Conservation (phyloP, 2,888 invertebrate genomes). For the Melanostoma scalare region DNA sequence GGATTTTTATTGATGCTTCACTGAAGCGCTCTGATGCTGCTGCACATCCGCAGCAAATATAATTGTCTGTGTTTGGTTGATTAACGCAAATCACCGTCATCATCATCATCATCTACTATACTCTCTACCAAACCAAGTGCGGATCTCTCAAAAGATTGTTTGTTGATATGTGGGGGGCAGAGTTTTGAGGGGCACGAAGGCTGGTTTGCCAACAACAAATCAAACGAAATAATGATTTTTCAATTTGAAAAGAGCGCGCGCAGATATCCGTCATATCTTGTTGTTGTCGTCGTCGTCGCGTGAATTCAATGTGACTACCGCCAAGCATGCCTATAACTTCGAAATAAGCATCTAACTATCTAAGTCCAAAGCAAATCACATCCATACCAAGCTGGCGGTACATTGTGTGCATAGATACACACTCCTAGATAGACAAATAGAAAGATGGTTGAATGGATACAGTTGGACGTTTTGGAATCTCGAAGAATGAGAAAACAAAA, state of each 20-base stretch:
- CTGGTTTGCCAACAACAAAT: conserved; percentile 62
- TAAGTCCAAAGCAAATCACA: conserved; percentile 36
- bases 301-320: conserved; percentile 49
- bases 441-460: conserved; percentile 69
- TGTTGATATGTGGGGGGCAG: background rate
- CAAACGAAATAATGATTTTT: conserved; percentile 70
- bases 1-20: conserved; percentile 64
- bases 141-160: conserved; percentile 10
- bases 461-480: conserved; percentile 69
- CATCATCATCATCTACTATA: conserved; percentile 47
- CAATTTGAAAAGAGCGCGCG: conserved; percentile 70
- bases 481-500: conserved; percentile 5
- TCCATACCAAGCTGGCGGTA: background rate
- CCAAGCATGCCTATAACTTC: conserved; percentile 18
- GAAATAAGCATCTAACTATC: conserved; percentile 18
- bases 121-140: conserved; percentile 9
- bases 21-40: conserved; percentile 39
- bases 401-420: conserved; percentile 48
- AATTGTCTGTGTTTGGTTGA: conserved; percentile 69
- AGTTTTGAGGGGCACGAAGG: background rate
- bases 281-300: conserved; percentile 14
- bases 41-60: conserved; percentile 59
- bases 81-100: conserved; percentile 71
- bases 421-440: conserved; percentile 60
- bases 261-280: conserved; percentile 67